Evolutionary conservation across 1,140 invertebrate genomes (phyloP).

Genomic region (Drosophila biarmipes): DNA sequence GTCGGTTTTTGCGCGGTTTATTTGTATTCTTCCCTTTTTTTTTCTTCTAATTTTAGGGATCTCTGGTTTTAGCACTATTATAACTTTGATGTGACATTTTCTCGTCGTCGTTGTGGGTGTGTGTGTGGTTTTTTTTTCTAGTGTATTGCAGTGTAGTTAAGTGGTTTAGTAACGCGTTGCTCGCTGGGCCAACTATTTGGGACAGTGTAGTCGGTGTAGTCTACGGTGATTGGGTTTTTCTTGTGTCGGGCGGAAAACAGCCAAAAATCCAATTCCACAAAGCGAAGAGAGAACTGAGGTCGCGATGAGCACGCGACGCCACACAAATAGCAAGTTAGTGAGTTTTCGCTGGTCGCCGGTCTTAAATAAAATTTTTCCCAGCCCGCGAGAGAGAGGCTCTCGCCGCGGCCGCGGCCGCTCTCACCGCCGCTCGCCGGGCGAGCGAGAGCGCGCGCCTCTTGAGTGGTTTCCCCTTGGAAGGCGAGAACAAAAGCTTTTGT

Average conservation of each 20-base stretch:
- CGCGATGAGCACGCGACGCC: conserved; percentile 2
- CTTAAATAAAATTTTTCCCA: not conserved
- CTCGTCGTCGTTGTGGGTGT: not conserved
- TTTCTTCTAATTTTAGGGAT: not conserved
- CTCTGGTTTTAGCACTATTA: conserved; percentile 10
- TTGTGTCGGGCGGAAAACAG: conserved; percentile 77
- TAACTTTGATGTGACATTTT: conserved; percentile 24
- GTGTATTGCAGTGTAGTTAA: not conserved
- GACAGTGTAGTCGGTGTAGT: not conserved
- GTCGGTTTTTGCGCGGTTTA: conserved; percentile 12
- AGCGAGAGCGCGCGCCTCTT: too few relatives aligned
- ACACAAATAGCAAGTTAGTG: not conserved
- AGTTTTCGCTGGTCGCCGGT: not conserved
- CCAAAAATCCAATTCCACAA: conserved; percentile 62
- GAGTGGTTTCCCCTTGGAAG: not conserved
- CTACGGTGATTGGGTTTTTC: conserved; percentile 30
- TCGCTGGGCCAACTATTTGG: not conserved
- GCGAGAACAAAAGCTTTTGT: not conserved
- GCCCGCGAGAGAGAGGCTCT: not conserved
- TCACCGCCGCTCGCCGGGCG: not conserved
- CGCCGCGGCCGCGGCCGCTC: too few relatives aligned
- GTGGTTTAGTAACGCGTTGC: conserved; percentile 7
- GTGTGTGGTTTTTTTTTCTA: conserved; percentile 1
- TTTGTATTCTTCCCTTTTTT: not conserved
- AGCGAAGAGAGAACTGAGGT: conserved; percentile 53